A percentile compares a stretch with the other conserved stretches of the same genome.
These are phyloP conservation scores for Hoplias malabaricus DNA, from an alignment of 2,113 vertebrate species.

Conservation along the genomic window DNA sequence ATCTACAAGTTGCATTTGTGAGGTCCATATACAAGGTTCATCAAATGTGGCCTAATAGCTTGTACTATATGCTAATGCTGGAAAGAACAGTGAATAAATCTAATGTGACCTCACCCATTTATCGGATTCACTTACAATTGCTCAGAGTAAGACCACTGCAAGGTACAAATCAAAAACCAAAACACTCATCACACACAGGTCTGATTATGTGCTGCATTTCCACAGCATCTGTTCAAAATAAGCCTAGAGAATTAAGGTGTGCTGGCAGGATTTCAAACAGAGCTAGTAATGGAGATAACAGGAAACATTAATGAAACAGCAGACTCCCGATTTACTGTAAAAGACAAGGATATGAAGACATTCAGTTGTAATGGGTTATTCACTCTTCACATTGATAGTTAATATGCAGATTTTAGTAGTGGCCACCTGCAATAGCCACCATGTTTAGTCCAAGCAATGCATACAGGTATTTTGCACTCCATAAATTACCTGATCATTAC, in stretches of 20 bases:
- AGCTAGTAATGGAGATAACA: neutral
- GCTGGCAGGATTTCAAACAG: slow-evolving; percentile 8
- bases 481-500: too few species aligned
- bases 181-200: neutral
- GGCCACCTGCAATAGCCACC: neutral
- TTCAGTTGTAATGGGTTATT: neutral
- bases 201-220: slow-evolving; percentile 6
- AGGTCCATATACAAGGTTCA: slow-evolving; percentile 24
- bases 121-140: slow-evolving; percentile 30
- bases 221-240: slow-evolving; percentile 12
- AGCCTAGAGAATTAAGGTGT: neutral
- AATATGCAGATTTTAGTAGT: neutral
- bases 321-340: neutral
- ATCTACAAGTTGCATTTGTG: neutral
- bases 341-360: neutral
- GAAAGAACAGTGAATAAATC: slow-evolving; percentile 16
- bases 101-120: slow-evolving; percentile 38
- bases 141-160: neutral
- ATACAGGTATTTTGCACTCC: too few species aligned
- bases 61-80: slow-evolving; percentile 21
- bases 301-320: slow-evolving; percentile 15
- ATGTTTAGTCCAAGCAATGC: neutral
- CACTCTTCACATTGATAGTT: neutral
- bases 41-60: slow-evolving; percentile 20
- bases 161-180: neutral